Conservation (phyloP, 2,888 invertebrate species). For the Thyatira batis region DNA sequence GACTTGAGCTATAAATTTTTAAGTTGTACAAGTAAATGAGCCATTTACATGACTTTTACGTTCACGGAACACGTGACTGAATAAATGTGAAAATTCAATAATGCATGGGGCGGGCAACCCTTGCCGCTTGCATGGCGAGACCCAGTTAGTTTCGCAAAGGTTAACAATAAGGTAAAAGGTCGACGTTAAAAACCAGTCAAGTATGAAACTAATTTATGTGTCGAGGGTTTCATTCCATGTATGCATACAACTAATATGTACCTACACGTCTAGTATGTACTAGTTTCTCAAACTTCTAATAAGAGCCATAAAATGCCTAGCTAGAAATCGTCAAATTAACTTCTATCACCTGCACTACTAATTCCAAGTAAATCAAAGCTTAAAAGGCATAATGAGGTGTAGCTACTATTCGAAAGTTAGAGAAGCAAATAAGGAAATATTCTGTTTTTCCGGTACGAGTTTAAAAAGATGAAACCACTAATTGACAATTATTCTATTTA, state of each 20-base stretch:
- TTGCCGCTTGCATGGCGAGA: conserved; percentile 27
- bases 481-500: too few species aligned
- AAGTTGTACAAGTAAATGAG: not conserved
- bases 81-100: conserved; percentile 31
- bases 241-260: conserved; percentile 24
- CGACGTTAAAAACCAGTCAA: conserved; percentile 50
- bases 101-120: conserved; percentile 26
- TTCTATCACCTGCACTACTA: not conserved
- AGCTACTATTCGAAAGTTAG: not conserved
- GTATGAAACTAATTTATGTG: conserved; percentile 40
- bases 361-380: not conserved
- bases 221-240: conserved; percentile 6
- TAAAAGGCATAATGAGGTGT: not conserved
- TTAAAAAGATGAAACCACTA: too few species aligned
- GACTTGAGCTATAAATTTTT: not conserved
- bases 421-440: too few species aligned
- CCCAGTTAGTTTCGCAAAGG: conserved; percentile 47
- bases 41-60: not conserved
- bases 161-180: conserved; percentile 54
- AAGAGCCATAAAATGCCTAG: not conserved
- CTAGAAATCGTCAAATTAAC: not conserved
- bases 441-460: too few species aligned
- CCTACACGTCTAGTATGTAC: conserved; percentile 7
- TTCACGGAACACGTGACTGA: conserved; percentile 10
- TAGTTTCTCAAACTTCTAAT: not conserved